These are phyloP conservation scores for Tichodroma muraria DNA, from an alignment of 2,113 vertebrate species.

Conservation along the genomic window DNA sequence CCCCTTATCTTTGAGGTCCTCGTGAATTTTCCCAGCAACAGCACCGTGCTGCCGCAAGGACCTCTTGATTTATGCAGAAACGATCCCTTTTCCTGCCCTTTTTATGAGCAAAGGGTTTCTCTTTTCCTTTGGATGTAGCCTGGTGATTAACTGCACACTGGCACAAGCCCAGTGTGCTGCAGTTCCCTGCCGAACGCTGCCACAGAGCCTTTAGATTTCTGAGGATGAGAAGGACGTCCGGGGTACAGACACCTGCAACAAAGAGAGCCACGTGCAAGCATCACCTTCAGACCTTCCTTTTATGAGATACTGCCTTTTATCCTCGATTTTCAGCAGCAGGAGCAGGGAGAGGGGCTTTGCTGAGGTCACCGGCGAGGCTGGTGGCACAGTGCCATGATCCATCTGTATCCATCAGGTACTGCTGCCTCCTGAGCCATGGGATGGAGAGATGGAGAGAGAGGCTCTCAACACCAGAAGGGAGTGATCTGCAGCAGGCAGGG, in stretches of 20 bases:
- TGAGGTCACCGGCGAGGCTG: background rate
- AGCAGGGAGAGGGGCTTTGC: background rate
- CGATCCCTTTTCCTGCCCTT: background rate
- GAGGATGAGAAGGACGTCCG: background rate
- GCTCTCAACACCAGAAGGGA: background rate
- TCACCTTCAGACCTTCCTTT: background rate
- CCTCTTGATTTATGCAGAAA: background rate
- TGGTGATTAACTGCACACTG: background rate
- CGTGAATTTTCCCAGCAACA: background rate
- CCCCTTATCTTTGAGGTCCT: background rate
- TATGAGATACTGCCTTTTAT: background rate
- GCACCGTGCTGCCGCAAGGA: background rate
- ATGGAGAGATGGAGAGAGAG: background rate
- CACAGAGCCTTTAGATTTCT: background rate
- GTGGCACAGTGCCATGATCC: background rate
- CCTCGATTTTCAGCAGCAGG: background rate
- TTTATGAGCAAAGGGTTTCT: background rate
- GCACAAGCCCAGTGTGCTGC: accelerated
- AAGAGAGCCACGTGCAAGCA: background rate
- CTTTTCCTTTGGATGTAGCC: background rate
- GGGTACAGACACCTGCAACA: background rate
- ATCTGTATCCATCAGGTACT: background rate
- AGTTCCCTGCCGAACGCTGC: background rate
- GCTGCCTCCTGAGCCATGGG: background rate
- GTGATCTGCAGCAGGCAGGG: background rate